phyloP scores from a whole-genome alignment of 2,113 vertebrate species.

The Xiphophorus maculatus region DNA sequence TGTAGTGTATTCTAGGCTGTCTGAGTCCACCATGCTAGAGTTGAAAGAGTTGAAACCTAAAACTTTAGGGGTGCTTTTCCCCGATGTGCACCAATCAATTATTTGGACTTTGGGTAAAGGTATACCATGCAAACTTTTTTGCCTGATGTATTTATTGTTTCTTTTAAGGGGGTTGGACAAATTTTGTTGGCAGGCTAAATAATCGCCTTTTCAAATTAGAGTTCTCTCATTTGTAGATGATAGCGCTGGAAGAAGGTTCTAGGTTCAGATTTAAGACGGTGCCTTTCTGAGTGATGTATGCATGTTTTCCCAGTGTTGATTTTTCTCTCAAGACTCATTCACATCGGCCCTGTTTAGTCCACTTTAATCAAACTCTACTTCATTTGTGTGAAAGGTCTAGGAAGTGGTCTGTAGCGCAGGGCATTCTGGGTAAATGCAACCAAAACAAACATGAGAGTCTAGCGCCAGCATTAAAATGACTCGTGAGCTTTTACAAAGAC shows the following conservation, averaged over 20 bases:
- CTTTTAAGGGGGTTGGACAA: not conserved
- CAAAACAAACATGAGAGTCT: too few relatives aligned
- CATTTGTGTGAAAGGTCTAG: too few relatives aligned
- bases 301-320: not conserved
- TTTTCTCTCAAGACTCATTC: not conserved
- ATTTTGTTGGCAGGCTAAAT: not conserved
- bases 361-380: too few relatives aligned
- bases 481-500: too few relatives aligned
- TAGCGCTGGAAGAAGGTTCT: not conserved
- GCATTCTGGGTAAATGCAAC: too few relatives aligned
- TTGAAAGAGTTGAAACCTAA: not conserved
- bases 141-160: not conserved
- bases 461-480: too few relatives aligned
- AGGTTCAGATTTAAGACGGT: not conserved
- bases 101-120: not conserved
- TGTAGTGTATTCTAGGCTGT: conserved; percentile 30
- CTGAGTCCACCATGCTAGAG: conserved; percentile 5
- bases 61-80: not conserved
- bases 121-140: not conserved
- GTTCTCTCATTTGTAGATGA: not conserved
- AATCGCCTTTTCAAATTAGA: not conserved
- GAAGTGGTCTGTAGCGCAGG: too few relatives aligned
- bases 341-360: too few relatives aligned
- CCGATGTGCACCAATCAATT: not conserved
- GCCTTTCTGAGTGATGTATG: not conserved